A percentile compares a stretch with the other conserved stretches of the same genome.
Evolutionary conservation across 30 jellyfish, hydroid and myxozoan species (phyloP).

Genomic region (Euphysa ruthae): DNA sequence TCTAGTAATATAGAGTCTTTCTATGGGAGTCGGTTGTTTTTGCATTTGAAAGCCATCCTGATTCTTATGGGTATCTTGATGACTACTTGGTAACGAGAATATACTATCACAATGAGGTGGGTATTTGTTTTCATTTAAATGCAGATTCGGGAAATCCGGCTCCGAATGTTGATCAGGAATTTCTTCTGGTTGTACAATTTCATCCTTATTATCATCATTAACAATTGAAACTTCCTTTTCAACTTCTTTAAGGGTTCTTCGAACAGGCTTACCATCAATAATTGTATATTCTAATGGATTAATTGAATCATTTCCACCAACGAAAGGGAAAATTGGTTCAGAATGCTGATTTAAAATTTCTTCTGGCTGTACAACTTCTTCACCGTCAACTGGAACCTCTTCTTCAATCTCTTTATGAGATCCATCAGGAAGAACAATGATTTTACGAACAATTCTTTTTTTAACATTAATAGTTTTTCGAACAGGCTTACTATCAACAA

Average conservation of each 20-base stretch:
- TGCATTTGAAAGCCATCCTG: not conserved
- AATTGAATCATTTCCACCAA: not conserved
- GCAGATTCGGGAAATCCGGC: not conserved
- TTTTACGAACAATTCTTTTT: conserved; percentile 37
- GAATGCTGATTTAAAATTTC: too few species aligned
- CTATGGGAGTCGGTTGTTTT: conserved; percentile 56
- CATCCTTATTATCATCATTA: too few species aligned
- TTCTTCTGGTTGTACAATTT: conserved; percentile 24
- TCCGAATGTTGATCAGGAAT: too few species aligned
- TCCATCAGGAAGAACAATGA: conserved; percentile 49
- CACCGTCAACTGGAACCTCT: conserved; percentile 47
- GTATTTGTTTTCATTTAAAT: too few species aligned
- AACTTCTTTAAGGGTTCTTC: not conserved
- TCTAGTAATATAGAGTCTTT: conserved; percentile 54
- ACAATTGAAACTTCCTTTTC: not conserved
- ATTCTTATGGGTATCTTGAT: too few species aligned
- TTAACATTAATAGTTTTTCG: conserved; percentile 34
- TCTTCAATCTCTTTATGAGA: conserved; percentile 51
- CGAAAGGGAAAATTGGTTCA: not conserved
- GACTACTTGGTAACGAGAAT: too few species aligned
- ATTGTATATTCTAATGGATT: too few species aligned
- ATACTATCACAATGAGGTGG: too few species aligned
- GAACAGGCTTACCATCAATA: too few species aligned
- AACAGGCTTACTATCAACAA: too few species aligned
- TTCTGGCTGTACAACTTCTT: conserved; percentile 20